Percentiles rank a stretch among this genome's conserved stretches.
Evolutionary conservation across 2,888 invertebrate species (phyloP).

Genomic region (Agonopterix arenella): DNA sequence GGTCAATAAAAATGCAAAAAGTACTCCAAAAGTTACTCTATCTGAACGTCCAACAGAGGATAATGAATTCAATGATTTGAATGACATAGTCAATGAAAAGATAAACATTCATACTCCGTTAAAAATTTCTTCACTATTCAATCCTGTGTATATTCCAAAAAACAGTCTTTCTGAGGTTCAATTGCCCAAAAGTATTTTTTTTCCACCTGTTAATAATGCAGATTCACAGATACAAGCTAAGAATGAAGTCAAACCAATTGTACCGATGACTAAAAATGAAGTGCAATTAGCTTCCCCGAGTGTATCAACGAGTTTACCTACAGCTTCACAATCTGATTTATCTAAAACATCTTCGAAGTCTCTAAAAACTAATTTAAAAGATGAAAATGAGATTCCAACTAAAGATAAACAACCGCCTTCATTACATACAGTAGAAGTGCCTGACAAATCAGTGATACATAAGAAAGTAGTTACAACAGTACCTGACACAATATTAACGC

Average conservation of each 20-base stretch:
- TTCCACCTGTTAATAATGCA: not conserved
- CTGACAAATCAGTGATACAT: too few species aligned
- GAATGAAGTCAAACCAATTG: too few species aligned
- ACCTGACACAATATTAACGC: not conserved
- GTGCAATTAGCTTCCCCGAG: too few species aligned
- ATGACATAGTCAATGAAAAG: conserved; percentile 6
- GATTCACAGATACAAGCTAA: too few species aligned
- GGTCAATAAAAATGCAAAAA: not conserved
- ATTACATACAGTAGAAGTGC: too few species aligned
- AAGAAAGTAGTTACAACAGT: not conserved
- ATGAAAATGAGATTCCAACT: not conserved
- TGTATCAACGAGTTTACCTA: too few species aligned
- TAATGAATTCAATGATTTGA: too few species aligned
- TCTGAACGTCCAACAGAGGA: too few species aligned
- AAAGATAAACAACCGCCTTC: not conserved
- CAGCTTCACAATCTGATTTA: too few species aligned
- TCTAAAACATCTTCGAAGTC: too few species aligned
- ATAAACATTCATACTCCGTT: conserved; percentile 39
- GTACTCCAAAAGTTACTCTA: not conserved
- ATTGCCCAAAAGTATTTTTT: not conserved
- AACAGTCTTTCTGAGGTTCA: not conserved
- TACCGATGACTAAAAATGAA: too few species aligned
- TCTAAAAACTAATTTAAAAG: not conserved
- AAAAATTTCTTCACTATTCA: conserved; percentile 57
- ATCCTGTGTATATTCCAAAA: conserved; percentile 39